Evolutionary conservation across 2,797 vertebrate genomes (phyloP).

Genomic region (Microctenopoma stevenorrisi): DNA sequence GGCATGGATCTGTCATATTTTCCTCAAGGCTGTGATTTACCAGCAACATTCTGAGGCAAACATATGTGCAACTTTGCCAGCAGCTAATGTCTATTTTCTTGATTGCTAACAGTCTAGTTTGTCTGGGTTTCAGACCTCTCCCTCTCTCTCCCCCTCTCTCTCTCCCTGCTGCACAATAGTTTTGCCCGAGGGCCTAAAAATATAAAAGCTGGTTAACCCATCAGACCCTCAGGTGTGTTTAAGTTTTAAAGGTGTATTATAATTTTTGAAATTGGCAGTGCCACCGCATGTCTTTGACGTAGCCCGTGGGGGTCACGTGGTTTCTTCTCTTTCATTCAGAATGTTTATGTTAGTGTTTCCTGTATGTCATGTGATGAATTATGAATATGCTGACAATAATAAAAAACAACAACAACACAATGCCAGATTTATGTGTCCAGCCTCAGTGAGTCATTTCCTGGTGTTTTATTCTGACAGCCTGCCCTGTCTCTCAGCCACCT

Average conservation of each 20-base stretch:
- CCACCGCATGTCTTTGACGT: conserved; percentile 75
- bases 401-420: conserved; percentile 35
- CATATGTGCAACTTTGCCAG: conserved; percentile 12
- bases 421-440: conserved; percentile 32
- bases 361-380: conserved; percentile 84
- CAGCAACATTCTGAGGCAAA: conserved; percentile 57
- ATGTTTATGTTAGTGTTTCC: conserved; percentile 85
- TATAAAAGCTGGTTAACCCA: conserved; percentile 17
- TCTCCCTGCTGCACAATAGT: conserved; percentile 7
- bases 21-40: conserved; percentile 40
- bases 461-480: conserved; percentile 32
- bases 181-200: conserved; percentile 53
- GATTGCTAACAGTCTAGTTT: conserved; percentile 17
- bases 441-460: conserved; percentile 41
- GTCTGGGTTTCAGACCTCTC: conserved; percentile 21
- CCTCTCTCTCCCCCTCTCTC: not conserved
- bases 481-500: conserved; percentile 37
- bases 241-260: conserved; percentile 30
- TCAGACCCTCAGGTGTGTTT: conserved; percentile 46
- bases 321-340: conserved; percentile 81
- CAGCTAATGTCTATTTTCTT: conserved; percentile 24
- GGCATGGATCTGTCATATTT: conserved; percentile 58
- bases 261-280: conserved; percentile 67
- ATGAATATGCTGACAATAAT: conserved; percentile 83
- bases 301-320: conserved; percentile 55